These are phyloP conservation scores for Ellobium chinense DNA, from an alignment of 2,888 invertebrate genomes.

Conservation along the genomic window DNA sequence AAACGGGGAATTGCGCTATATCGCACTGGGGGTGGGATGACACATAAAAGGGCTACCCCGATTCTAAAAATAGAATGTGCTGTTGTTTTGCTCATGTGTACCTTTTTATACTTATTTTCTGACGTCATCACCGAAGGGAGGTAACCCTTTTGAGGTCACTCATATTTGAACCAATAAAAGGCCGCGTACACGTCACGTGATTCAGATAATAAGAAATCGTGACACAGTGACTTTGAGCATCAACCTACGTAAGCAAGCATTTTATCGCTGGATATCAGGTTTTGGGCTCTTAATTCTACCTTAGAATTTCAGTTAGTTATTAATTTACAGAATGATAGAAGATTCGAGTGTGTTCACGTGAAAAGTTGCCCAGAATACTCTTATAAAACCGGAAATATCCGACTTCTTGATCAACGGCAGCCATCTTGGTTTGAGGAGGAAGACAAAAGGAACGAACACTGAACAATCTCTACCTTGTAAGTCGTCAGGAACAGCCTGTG, in stretches of 20 bases:
- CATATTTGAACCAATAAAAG: constrained; percentile 44
- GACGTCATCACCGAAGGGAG: constrained; percentile 22
- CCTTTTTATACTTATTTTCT: not conserved
- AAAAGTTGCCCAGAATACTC: not conserved
- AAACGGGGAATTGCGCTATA: no score
- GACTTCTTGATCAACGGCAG: constrained; percentile 7
- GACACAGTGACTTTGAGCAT: constrained; percentile 55
- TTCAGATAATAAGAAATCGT: constrained; percentile 49
- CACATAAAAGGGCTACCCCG: not conserved
- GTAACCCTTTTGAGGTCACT: constrained; percentile 5
- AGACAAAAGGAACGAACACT: not conserved
- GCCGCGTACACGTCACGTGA: constrained; percentile 46
- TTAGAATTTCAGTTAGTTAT: not conserved
- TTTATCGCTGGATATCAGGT: not conserved
- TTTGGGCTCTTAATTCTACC: not conserved
- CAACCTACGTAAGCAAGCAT: constrained; percentile 19
- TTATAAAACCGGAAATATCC: constrained; percentile 32
- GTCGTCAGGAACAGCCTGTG: no score
- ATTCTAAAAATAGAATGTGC: not conserved
- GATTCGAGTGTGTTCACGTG: not conserved
- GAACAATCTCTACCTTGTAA: not conserved
- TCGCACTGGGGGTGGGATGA: not conserved
- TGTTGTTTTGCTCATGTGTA: not conserved
- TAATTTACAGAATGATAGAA: not conserved
- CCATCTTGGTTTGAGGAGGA: constrained; percentile 29